Conservation (phyloP, 2,888 invertebrate species). For the Drosophila merina region DNA sequence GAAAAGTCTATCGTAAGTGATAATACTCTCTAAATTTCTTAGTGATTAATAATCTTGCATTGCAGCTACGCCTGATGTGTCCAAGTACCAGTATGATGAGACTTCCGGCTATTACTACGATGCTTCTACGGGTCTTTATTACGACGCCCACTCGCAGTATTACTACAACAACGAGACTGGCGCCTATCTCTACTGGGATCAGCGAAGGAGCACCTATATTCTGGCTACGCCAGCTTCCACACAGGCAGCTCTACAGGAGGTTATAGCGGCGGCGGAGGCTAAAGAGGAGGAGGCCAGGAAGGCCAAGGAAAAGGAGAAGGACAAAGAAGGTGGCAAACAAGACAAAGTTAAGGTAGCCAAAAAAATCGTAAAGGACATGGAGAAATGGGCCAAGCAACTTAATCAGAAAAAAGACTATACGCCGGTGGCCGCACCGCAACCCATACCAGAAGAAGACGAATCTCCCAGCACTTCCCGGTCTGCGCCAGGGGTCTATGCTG, state of each 20-base stretch:
- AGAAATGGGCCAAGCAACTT: conserved; percentile 96
- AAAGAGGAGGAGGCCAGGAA: conserved; percentile 80
- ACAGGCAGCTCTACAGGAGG: conserved; percentile 77
- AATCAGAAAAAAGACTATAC: conserved; percentile 95
- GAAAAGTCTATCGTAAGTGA: conserved; percentile 81
- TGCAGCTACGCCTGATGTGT: conserved; percentile 92
- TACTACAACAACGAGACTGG: conserved; percentile 96
- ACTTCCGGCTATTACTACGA: conserved; percentile 98
- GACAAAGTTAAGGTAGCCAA: conserved; percentile 99
- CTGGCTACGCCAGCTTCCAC: conserved; percentile 79
- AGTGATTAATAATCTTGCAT: not conserved
- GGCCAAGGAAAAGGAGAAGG: conserved; percentile 86
- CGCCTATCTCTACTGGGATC: conserved; percentile 98
- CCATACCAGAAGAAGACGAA: conserved; percentile 65
- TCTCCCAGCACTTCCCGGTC: conserved; percentile 61
- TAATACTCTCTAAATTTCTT: too few species aligned
- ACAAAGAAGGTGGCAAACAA: conserved; percentile 85
- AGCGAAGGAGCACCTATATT: conserved; percentile 87
- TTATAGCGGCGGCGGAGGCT: conserved; percentile 56
- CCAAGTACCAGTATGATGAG: conserved; percentile 96
- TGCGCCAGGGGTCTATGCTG: conserved; percentile 89
- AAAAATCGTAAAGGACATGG: conserved; percentile 96
- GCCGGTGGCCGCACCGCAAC: conserved; percentile 80
- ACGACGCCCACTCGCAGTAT: conserved; percentile 97
- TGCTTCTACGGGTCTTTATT: conserved; percentile 95